Evolutionary conservation across 2,113 vertebrate genomes (phyloP), one percentile per base, ranked within the genome.

Genomic region (Leptobrachium ailaonicum): DNA sequence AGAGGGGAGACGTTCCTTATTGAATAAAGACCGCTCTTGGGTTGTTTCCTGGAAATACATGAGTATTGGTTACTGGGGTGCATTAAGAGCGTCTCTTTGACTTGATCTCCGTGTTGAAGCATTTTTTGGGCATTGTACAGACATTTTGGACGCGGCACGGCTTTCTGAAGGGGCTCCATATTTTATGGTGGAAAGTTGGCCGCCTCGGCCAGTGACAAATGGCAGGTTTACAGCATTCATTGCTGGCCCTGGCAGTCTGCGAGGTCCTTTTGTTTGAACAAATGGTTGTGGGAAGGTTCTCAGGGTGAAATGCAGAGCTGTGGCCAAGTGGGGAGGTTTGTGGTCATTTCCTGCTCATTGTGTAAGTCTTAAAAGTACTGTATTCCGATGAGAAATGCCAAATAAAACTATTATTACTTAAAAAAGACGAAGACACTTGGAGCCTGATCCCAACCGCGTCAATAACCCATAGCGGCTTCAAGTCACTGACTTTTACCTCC

Each of bases 131-230:
- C 56, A 14, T 63, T 45, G 62, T 40, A 20, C 43, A 45, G 42
- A 14, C 20, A 45, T 47, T 60, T 75, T 75, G 14, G 54, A 64
- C 41, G 45, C 62, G 41, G 62, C 5, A 50, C 60, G 40, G 60
- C 62, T 50, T 66, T 66, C 62, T 42, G 41, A 43, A 66, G 2
- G 10, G 56, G 64, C 41, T 43, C 40, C 9, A 14, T 43, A 43
- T 68, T 75, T 41, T 75, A 66, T 75, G 12, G 47, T 41, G 73
- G 73, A 75, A 75, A 50, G 62, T 75, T 75, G 62, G 73, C 62
- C 66, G 20, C 4, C 62, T 75, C 44, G 13, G 41, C 20, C 1
- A 62, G 58, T 20, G 73, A 44, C 42, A 56, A 63, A 74, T 74
- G 41, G 53, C 14, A 45, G 47, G 73, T 75, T 75, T 60, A 60